These are phyloP conservation scores for Anoura caudifer DNA, from an alignment of 2,113 vertebrate genomes.

Conservation along the genomic window DNA sequence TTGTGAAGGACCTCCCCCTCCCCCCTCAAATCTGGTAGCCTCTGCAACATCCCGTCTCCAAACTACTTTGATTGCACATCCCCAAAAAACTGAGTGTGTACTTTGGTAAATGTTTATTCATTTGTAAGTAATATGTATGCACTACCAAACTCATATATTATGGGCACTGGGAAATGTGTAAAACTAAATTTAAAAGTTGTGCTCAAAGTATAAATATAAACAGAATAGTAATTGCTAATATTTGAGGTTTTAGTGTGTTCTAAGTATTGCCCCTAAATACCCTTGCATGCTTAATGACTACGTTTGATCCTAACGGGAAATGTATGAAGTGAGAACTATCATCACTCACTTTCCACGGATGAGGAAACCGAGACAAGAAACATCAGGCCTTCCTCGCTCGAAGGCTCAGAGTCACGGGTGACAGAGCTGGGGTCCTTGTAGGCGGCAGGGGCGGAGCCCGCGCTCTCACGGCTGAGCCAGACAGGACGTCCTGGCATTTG, in stretches of 20 bases:
- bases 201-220: not conserved
- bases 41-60: not conserved
- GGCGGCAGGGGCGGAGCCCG: no score
- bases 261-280: not conserved
- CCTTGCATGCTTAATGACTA: not conserved
- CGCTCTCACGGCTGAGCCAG: accelerated
- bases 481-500: not conserved
- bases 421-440: accelerated
- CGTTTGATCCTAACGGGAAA: not conserved
- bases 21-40: no score
- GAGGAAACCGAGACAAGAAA: not conserved
- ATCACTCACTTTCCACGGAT: not conserved
- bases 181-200: not conserved
- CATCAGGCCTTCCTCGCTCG: accelerated
- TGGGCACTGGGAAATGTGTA: not conserved
- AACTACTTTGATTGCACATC: not conserved
- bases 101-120: not conserved
- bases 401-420: not conserved
- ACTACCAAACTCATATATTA: not conserved
- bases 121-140: not conserved
- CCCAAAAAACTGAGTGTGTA: no score
- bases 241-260: not conserved
- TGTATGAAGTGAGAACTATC: not conserved
- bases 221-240: not conserved
- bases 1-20: not conserved